Evolutionary conservation across 1,140 invertebrate genomes (phyloP).

Genomic region (Orchestia grillus): DNA sequence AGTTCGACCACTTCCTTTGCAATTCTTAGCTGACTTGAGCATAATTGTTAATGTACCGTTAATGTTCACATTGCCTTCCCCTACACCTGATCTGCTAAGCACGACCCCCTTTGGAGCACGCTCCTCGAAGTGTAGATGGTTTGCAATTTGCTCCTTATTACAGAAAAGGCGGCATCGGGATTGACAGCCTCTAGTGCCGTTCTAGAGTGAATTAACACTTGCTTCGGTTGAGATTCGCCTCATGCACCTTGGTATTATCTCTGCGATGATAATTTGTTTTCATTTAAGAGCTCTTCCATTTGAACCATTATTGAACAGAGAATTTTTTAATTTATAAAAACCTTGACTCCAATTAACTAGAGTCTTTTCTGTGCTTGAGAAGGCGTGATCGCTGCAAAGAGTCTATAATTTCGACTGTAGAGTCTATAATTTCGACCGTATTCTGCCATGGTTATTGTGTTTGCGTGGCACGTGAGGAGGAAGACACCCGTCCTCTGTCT

Average conservation of each 20-base stretch:
- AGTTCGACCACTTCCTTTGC: background rate
- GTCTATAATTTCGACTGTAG: background rate
- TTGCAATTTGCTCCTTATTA: background rate
- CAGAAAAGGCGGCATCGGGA: background rate
- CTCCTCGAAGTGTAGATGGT: background rate
- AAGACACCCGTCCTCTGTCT: background rate
- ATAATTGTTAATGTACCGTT: background rate
- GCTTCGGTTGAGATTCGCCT: background rate
- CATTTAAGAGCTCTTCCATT: background rate
- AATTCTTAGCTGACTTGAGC: background rate
- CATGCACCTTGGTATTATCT: no score
- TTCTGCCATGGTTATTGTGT: background rate
- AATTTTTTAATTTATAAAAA: background rate
- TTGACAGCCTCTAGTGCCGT: background rate
- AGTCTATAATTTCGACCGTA: no score
- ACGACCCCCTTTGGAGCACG: background rate
- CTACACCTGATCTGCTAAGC: background rate
- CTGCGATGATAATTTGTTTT: no score
- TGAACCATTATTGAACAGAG: background rate
- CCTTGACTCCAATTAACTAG: background rate
- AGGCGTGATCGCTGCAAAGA: background rate
- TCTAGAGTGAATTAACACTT: background rate
- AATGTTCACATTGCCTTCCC: background rate
- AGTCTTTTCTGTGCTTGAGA: background rate
- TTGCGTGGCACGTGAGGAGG: background rate